Evolutionary conservation across 1,140 invertebrate species (phyloP), one percentile per base, ranked within the genome.

Genomic region (Hypsibius dujardini): DNA sequence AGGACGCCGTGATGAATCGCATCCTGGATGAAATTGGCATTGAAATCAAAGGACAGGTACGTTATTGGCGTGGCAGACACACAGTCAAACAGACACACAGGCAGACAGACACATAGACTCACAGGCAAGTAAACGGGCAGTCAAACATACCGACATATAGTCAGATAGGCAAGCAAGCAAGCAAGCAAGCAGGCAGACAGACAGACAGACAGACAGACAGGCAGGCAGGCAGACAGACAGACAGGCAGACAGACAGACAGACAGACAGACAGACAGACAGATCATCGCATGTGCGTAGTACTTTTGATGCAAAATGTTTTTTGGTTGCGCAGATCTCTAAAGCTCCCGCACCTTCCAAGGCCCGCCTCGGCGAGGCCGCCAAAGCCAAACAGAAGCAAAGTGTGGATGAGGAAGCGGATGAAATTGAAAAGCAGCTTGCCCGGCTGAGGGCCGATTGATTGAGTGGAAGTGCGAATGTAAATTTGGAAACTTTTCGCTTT

Each of bases 11-110:
- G 81, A 86, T 95, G 1, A 87, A 84, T 75, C 84, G 92, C 81
- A 90, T 95, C 7, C 81, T 95, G 2, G 92, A 94, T 84, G 92
- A 95, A 82, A 95, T 95, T 78, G 92, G 91, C 72, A 95, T 95
- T 81, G 92, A 95, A 81, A 87, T 93, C 70, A 87, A 88, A 74
- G 88, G 88, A 77, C 90, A 91, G 84, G 88, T 90, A 76, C 74
- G 75, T 72, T 45, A 28, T 28, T 28, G 28, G 28, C 28, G 28
- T 28, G 46, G 40, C 28, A 28, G 28, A 28, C 28, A 28, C 28
- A 28, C 28, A 28, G 28, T 28, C 28, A 28, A 28, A 28, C 28
- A 28, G 28, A 28, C 28, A 28, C 28, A 28, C 28, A 28, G 28
- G 28, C 28, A 28, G 28, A 28, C n/a, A n/a, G n/a, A n/a, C n/a